phyloP scores from a whole-genome alignment of 2,888 invertebrate species.

The Cheilosia scutellata region DNA sequence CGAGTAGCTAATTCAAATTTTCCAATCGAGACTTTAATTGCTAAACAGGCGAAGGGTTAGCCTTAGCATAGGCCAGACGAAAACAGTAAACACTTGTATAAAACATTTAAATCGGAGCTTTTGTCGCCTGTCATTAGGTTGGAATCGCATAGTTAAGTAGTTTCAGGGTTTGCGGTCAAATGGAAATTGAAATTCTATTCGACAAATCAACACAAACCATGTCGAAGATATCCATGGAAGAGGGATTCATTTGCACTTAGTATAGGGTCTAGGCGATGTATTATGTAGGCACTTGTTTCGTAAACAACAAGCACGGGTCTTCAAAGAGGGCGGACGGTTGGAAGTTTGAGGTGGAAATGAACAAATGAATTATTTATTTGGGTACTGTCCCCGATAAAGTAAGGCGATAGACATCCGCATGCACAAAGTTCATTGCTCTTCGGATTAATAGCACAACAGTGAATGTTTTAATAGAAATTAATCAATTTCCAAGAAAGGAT shows the following conservation, averaged over 20 bases:
- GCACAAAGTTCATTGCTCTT: no score
- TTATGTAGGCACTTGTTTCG: conserved; percentile 29
- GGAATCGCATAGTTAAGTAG: conserved; percentile 23
- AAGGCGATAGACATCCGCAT: no score
- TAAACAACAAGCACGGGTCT: conserved; percentile 1
- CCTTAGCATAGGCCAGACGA: background rate
- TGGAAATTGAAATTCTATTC: conserved; percentile 31
- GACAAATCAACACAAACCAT: background rate
- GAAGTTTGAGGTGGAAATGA: background rate
- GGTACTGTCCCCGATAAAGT: no score
- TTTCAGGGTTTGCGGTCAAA: conserved; percentile 26
- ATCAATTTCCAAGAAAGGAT: no score
- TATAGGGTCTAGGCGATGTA: background rate
- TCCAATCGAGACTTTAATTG: conserved; percentile 48
- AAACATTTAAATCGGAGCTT: conserved; percentile 23
- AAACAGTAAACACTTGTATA: conserved; percentile 3
- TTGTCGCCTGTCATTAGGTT: background rate
- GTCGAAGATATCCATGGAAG: background rate
- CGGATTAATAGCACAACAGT: no score
- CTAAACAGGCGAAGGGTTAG: conserved; percentile 15
- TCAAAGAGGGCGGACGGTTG: background rate
- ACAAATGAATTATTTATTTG: no score
- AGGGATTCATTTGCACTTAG: conserved; percentile 13
- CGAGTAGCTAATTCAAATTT: conserved; percentile 11
- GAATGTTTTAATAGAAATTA: no score